Conservation (phyloP, 2,888 invertebrate species). For the Plebejus anna region DNA sequence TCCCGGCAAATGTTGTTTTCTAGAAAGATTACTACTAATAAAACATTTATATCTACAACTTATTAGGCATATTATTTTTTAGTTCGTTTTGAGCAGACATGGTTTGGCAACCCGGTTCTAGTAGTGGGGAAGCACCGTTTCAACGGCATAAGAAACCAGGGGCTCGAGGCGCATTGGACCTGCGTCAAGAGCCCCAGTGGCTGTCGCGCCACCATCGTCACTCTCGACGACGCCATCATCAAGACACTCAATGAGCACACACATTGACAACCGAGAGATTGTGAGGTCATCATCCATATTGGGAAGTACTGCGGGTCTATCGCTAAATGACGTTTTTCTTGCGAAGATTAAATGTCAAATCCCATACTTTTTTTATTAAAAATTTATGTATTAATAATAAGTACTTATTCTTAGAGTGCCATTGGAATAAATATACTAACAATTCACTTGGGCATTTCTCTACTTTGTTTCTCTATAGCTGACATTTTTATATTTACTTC, state of each 20-base stretch:
- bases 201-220: constrained; percentile 45
- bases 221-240: constrained; percentile 43
- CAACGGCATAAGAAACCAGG: constrained; percentile 44
- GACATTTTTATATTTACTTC: background rate
- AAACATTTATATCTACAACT: background rate
- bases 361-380: too few species aligned
- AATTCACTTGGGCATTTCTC: background rate
- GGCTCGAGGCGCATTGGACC: constrained; percentile 43
- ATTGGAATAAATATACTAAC: background rate
- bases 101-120: background rate
- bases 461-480: background rate
- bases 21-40: too few species aligned
- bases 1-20: too few species aligned
- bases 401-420: background rate
- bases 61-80: background rate
- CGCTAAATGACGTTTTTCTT: too few species aligned
- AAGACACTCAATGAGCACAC: constrained; percentile 45
- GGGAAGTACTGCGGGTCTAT: background rate
- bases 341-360: too few species aligned
- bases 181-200: constrained; percentile 42
- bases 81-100: background rate
- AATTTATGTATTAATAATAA: too few species aligned
- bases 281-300: background rate
- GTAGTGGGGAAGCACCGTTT: constrained; percentile 45
- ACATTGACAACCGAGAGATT: constrained; percentile 34